Percentiles rank a stretch among this genome's conserved stretches.
phyloP scores from a whole-genome alignment of 1,140 invertebrate genomes.

The Aphaenogaster rudis region DNA sequence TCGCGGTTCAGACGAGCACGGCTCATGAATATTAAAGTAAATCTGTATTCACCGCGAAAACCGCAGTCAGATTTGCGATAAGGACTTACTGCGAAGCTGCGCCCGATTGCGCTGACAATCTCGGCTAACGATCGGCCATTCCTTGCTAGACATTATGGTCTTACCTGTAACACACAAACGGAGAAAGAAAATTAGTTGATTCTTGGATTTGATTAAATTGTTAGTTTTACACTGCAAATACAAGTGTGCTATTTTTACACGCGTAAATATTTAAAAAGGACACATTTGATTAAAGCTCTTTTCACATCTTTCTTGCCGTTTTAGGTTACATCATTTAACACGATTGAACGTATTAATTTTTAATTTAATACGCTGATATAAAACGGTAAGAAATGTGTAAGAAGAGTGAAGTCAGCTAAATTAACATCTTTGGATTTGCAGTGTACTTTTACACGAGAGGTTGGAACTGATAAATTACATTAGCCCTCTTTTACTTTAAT shows the following conservation, averaged over 20 bases:
- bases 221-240: background rate
- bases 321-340: too few relatives aligned
- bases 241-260: too few relatives aligned
- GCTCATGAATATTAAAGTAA: constrained; percentile 51
- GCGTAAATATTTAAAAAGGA: too few relatives aligned
- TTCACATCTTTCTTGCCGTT: too few relatives aligned
- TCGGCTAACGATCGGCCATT: constrained; percentile 24
- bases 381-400: too few relatives aligned
- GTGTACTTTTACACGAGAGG: background rate
- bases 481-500: too few relatives aligned
- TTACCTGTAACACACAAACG: constrained; percentile 54
- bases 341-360: too few relatives aligned
- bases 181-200: constrained; percentile 7
- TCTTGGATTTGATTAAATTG: background rate
- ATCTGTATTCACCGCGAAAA: constrained; percentile 57
- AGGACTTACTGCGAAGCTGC: constrained; percentile 41
- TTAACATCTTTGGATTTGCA: too few relatives aligned
- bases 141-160: background rate
- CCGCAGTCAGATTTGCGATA: constrained; percentile 34
- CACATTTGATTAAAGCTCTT: too few relatives aligned
- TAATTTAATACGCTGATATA: too few relatives aligned
- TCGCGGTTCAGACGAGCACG: constrained; percentile 22
- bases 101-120: constrained; percentile 42
- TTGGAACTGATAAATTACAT: background rate
- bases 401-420: too few relatives aligned